Evolutionary conservation across 2,888 invertebrate genomes (phyloP).

Genomic region (Andrena marginata): DNA sequence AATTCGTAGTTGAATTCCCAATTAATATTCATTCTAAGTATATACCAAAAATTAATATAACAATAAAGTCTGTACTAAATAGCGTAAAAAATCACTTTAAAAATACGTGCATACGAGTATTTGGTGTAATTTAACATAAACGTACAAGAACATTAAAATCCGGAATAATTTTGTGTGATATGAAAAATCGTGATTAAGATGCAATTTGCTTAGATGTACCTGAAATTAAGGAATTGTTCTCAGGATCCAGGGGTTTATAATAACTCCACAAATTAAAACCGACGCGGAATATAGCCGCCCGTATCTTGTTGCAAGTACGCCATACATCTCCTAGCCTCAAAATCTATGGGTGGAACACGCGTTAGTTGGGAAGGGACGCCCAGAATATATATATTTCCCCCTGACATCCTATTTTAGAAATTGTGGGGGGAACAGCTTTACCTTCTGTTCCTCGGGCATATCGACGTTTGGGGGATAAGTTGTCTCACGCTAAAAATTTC

Average conservation of each 20-base stretch:
- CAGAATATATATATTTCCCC: neutral
- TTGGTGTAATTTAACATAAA: neutral
- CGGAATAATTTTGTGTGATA: neutral
- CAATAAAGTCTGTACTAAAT: neutral
- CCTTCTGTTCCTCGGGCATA: constrained; percentile 70
- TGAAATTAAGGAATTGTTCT: constrained; percentile 89
- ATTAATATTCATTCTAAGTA: neutral
- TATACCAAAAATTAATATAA: neutral
- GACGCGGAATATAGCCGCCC: constrained; percentile 90
- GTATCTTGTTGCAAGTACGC: constrained; percentile 93
- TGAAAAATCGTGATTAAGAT: neutral
- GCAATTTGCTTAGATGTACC: constrained; percentile 83
- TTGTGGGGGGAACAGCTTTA: constrained; percentile 26
- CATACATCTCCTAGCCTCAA: constrained; percentile 89
- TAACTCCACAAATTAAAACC: constrained; percentile 91
- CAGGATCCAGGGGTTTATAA: constrained; percentile 89
- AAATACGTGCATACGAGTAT: neutral
- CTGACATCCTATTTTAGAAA: constrained; percentile 30
- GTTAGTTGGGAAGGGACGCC: neutral
- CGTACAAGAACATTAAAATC: neutral
- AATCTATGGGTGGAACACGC: constrained; percentile 47
- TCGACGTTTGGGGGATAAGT: neutral
- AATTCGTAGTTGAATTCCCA: neutral
- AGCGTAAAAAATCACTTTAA: neutral
- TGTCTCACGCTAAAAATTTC: constrained; percentile 50